Evolutionary conservation across 2,797 vertebrate genomes (phyloP).

Genomic region (Botia kubotai): DNA sequence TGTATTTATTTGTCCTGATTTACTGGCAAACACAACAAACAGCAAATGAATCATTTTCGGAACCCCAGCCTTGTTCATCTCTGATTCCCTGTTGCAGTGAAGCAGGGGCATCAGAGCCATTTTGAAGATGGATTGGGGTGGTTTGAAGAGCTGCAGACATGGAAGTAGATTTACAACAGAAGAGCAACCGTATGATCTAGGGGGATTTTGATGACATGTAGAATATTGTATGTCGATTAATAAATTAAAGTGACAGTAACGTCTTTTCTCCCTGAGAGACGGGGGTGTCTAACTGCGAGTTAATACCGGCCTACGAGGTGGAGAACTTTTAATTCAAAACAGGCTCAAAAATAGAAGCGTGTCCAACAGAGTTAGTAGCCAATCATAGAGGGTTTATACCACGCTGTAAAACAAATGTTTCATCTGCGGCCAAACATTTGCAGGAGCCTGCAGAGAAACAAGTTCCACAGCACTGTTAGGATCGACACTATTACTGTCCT

Average conservation of each 20-base stretch:
- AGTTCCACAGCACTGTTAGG: slow-evolving; percentile 30
- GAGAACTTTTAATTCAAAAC: slow-evolving; percentile 30
- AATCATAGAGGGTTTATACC: slow-evolving; percentile 62
- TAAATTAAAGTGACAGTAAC: slow-evolving; percentile 48
- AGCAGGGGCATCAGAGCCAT: slow-evolving; percentile 64
- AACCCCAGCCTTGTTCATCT: slow-evolving; percentile 48
- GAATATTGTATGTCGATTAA: slow-evolving; percentile 45
- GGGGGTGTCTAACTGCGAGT: background rate
- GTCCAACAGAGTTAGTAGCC: slow-evolving; percentile 66
- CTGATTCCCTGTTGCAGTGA: slow-evolving; percentile 56
- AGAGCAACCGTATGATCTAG: slow-evolving; percentile 22
- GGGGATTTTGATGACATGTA: slow-evolving; percentile 41
- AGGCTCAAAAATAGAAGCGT: slow-evolving; percentile 43
- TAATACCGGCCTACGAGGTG: slow-evolving; percentile 23
- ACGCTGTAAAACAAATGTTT: slow-evolving; percentile 68
- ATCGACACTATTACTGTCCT: slow-evolving; percentile 30
- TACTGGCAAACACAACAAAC: slow-evolving; percentile 68
- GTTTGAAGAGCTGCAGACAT: slow-evolving; percentile 49
- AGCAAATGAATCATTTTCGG: slow-evolving; percentile 71
- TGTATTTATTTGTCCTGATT: slow-evolving; percentile 76
- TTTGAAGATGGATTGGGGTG: slow-evolving; percentile 62
- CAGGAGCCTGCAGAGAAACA: background rate
- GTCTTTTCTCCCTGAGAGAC: slow-evolving; percentile 11
- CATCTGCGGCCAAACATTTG: slow-evolving; percentile 70
- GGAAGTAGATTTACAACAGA: slow-evolving; percentile 55